A percentile compares a stretch with the other conserved stretches of the same genome.
Conservation (phyloP, 1,140 invertebrate genomes). For the Dryas iulia region DNA sequence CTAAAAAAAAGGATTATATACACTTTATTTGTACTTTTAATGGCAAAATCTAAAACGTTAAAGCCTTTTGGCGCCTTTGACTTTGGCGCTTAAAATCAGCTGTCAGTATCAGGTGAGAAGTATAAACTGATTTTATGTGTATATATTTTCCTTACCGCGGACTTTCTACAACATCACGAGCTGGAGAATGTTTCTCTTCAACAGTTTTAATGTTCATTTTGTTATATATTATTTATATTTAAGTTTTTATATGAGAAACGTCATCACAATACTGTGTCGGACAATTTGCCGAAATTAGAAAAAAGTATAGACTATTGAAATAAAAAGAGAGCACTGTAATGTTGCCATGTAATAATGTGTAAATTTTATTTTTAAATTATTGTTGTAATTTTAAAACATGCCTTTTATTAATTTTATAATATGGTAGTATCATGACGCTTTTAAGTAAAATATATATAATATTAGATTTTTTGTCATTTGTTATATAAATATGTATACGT, state of each 20-base stretch:
- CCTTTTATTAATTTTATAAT: no score
- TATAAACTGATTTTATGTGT: slow-evolving; percentile 4
- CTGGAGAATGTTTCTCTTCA: slow-evolving; percentile 40
- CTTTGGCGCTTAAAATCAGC: slow-evolving; percentile 73
- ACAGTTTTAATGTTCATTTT: slow-evolving; percentile 50
- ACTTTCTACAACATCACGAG: slow-evolving; percentile 47
- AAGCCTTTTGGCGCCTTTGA: slow-evolving; percentile 59
- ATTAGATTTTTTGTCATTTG: no score
- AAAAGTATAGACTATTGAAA: slow-evolving; percentile 18
- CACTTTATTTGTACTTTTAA: background rate
- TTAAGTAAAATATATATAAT: no score
- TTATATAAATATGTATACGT: no score
- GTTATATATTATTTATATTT: slow-evolving; percentile 28
- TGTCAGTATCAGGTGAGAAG: slow-evolving; percentile 51
- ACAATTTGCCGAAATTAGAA: slow-evolving; percentile 21
- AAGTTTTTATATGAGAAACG: slow-evolving; percentile 29
- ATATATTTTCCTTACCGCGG: slow-evolving; percentile 47
- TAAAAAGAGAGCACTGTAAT: background rate
- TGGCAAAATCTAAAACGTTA: slow-evolving; percentile 31
- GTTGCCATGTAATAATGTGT: slow-evolving; percentile 5
- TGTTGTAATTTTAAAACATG: no score
- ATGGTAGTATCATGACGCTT: no score
- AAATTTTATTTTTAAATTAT: no score
- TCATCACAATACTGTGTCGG: slow-evolving; percentile 35
- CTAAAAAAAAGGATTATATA: slow-evolving; percentile 37